These are phyloP conservation scores for Neopelma chrysocephalum DNA, from an alignment of 2,797 vertebrate species.

Conservation along the genomic window DNA sequence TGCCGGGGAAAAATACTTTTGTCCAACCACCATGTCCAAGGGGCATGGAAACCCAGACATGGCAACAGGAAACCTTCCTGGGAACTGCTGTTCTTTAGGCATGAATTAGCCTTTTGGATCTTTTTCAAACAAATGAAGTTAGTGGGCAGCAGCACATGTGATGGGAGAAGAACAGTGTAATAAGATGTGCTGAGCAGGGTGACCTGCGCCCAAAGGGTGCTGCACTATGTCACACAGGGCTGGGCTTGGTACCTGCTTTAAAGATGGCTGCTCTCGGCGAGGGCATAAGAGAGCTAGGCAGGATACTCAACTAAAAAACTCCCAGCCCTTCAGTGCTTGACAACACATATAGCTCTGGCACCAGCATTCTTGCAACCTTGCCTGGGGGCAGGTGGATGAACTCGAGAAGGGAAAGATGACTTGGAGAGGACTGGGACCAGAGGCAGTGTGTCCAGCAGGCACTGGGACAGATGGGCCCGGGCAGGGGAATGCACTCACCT, in stretches of 20 bases:
- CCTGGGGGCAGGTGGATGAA: neutral
- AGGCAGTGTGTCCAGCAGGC: neutral
- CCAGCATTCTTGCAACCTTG: rapidly evolving
- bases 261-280: neutral
- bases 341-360: neutral
- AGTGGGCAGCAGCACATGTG: neutral
- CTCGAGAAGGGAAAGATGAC: rapidly evolving
- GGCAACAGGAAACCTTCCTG: neutral
- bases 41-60: neutral
- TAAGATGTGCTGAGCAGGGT: neutral
- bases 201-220: neutral
- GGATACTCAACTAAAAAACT: neutral
- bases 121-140: neutral
- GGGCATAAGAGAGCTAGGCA: neutral
- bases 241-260: neutral
- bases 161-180: neutral
- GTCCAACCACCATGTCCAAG: neutral
- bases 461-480: rapidly evolving
- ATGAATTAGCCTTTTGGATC: neutral
- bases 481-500: constrained; percentile 77
- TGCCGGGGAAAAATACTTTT: neutral
- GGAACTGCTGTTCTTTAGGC: neutral
- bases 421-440: neutral
- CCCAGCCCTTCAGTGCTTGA: neutral
- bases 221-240: neutral